A percentile compares a stretch with the other conserved stretches of the same genome.
phyloP scores from a whole-genome alignment of 2,113 vertebrate species.

The Hipposideros armiger region DNA sequence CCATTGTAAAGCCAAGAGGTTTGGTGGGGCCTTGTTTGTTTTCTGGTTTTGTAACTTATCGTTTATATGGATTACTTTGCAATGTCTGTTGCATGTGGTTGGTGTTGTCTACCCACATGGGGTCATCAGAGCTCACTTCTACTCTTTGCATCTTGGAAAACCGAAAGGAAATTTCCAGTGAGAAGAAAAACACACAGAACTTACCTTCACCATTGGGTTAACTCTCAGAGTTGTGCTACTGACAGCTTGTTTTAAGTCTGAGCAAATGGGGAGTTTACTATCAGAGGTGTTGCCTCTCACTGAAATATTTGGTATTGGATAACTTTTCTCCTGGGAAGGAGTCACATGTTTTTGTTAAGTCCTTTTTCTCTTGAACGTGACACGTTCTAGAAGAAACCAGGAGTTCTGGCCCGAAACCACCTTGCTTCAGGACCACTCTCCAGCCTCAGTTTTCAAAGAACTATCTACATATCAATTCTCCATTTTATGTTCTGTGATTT shows the following conservation, averaged over 20 bases:
- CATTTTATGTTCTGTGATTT: not conserved
- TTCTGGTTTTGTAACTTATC: not conserved
- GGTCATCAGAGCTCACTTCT: not conserved
- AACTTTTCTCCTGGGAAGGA: constrained; percentile 66
- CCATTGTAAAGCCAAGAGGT: not conserved
- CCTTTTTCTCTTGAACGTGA: constrained; percentile 44
- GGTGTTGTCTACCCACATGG: not conserved
- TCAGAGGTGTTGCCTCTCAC: not conserved
- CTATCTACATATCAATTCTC: not conserved
- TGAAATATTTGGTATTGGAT: constrained; percentile 29
- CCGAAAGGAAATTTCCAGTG: constrained; percentile 45
- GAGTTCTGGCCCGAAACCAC: not conserved
- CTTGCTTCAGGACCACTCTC: not conserved
- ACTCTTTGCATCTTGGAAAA: constrained; percentile 29
- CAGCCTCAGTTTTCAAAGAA: not conserved
- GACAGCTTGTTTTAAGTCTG: not conserved
- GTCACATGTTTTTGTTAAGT: constrained; percentile 70
- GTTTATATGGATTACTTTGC: not conserved
- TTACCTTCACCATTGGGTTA: not conserved
- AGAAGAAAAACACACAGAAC: constrained; percentile 40
- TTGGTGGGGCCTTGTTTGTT: not conserved
- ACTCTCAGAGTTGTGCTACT: not conserved
- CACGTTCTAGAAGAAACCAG: not conserved
- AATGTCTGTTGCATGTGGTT: not conserved
- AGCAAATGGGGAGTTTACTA: not conserved